Base-by-base conservation (phyloP, 2,113 vertebrate genomes). In the Chloropsis cyanopogon region DNA sequence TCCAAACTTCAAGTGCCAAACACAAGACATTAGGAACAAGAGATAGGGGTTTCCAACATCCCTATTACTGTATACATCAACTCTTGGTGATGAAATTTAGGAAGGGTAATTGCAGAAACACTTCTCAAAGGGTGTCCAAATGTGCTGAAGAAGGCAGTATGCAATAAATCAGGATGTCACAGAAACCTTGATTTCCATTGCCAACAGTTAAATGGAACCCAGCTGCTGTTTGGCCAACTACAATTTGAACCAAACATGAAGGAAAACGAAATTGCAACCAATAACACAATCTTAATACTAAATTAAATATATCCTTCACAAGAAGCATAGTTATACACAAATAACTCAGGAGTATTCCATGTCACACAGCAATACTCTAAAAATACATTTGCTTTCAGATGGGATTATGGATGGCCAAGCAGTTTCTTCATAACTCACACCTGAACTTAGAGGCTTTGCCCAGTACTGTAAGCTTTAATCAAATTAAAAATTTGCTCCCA, bases 401-500 rank as follows among this genome's bases (percentile, higher is more conserved):
- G 31, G 14, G 26, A 89, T 93, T 82, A 57, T 84, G 47, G 50
- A 59, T 49, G 54, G 77, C 23, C 8, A 2, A 91, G 49, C 37
- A 88, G 60, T 77, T 88, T 93, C 44, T 82, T 70, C n/a, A 44
- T 81, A 93, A 85, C 50, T 86, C 52, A 91, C 78, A 83, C 78
- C 68, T 88, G 88, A 93, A 95, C 59, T 85, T 95, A 85, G 35
- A 83, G 42, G 42, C 56, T 78, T 77, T 69, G 53, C 57, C 47
- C 37, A 70, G 53, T 66, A 29, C 12, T 33, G 20, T 59, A 71
- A 90, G 71, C 90, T 93, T 94, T 88, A 73, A 83, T 90, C 59
- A 94, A 73, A 96, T 94, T 78, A 47, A 71, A 95, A 80, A 56
- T 57, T 91, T 78, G 64, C 73, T 88, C 33, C 22, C 10, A 79